Evolutionary conservation across 92 coral and sea anemone genomes (phyloP).

Genomic region (Blastomussa wellsi): DNA sequence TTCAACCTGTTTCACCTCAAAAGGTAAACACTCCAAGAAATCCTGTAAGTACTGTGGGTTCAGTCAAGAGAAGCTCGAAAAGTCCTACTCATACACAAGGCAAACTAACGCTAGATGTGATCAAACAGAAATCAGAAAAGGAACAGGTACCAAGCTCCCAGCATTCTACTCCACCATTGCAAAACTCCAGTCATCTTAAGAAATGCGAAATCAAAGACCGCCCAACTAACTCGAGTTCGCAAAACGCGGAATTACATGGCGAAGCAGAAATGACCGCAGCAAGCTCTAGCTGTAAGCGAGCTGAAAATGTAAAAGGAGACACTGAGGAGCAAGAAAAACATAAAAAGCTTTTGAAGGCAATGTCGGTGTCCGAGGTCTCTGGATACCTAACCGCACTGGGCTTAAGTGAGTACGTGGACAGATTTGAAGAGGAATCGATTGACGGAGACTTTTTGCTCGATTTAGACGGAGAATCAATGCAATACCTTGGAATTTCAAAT

Average conservation of each 20-base stretch:
- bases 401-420: slow-evolving; percentile 26
- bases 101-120: background rate
- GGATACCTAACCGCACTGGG: slow-evolving; percentile 45
- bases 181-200: too few relatives aligned
- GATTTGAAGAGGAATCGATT: slow-evolving; percentile 40
- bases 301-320: background rate
- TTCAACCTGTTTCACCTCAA: background rate
- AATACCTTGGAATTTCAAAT: slow-evolving; percentile 39
- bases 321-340: too few relatives aligned
- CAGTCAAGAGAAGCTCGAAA: background rate
- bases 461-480: slow-evolving; percentile 53
- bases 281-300: background rate
- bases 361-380: slow-evolving; percentile 48
- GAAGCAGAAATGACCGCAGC: too few relatives aligned
- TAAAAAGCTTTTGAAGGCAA: slow-evolving; percentile 6
- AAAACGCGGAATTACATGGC: background rate
- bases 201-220: background rate
- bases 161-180: background rate
- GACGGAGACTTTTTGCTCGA: slow-evolving; percentile 59
- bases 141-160: background rate
- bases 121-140: background rate
- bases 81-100: background rate
- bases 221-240: background rate
- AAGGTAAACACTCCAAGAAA: background rate
- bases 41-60: background rate